Evolutionary conservation across 2,888 invertebrate species (phyloP), one percentile per base, ranked within the genome.

Genomic region (Seira musarum): DNA sequence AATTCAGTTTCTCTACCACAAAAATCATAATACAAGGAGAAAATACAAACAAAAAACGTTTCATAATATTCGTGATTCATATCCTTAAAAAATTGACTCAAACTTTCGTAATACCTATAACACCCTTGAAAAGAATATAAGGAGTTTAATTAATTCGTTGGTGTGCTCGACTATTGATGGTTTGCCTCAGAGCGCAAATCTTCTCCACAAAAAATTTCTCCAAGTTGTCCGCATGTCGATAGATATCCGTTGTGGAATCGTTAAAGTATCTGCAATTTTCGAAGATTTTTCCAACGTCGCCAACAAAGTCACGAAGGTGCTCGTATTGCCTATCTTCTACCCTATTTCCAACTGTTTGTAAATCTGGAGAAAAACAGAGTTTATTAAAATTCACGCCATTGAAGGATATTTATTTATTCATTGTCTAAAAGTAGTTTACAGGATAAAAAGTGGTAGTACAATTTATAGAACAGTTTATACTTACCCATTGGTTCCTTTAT

Each of bases 231-330:
- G 98, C 98, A 90, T 97, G 97, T 88, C 97, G 95, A 90, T 95
- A 98, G 90, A 98, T 97, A 82, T 96, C 95, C 19, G 98, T 96
- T 89, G 97, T 97, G 88, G 95, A 94, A 80, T 97, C 96, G 90
- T 98, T 98, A 90, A 97, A 98, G 89, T 96, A 96, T 85, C 98
- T 94, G 91, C 99, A 99, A 90, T 99, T 99, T 90, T 99, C 98
- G 90, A 99, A 98, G 88, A 99, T 97, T 90, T 97, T 96, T 83
- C 96, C 97, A 93, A 98, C 96, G 89, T 99, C 99, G 89, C 96
- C 96, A 88, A 98, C 96, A 90, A 98, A 98, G 89, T 99, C 97
- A 89, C 95, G 94, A 87, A 98, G 91, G 88, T 94, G 95, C 88
- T 93, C 93, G 89, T 98, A 98, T 68, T 91, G 92, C 88, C 93